These are phyloP conservation scores for Diarsia brunnea DNA, from an alignment of 2,888 invertebrate species.

Conservation along the genomic window DNA sequence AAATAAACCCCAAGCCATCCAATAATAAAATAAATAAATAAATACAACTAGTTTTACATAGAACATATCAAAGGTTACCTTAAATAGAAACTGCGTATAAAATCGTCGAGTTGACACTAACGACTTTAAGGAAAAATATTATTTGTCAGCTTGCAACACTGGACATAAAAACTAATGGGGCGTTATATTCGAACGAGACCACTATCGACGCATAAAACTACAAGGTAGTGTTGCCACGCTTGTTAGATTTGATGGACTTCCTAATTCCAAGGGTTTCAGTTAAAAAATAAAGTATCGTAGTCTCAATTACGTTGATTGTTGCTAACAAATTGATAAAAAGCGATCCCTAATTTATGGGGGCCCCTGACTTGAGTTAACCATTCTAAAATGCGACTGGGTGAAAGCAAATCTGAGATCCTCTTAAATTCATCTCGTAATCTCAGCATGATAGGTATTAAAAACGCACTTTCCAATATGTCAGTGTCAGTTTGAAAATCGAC, in stretches of 20 bases:
- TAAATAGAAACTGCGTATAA: slow-evolving; percentile 70
- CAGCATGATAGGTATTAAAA: background rate
- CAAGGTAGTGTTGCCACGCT: slow-evolving; percentile 38
- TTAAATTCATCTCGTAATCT: background rate
- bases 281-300: background rate
- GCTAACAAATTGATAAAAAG: background rate
- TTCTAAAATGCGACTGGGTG: no score
- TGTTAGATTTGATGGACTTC: background rate
- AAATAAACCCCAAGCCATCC: slow-evolving; percentile 38
- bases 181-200: slow-evolving; percentile 76
- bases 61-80: slow-evolving; percentile 60
- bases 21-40: no score
- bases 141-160: slow-evolving; percentile 74
- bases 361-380: no score
- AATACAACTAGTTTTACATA: slow-evolving; percentile 43
- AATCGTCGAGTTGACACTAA: slow-evolving; percentile 68
- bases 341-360: no score
- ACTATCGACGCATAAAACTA: slow-evolving; percentile 77
- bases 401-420: no score
- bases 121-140: slow-evolving; percentile 67
- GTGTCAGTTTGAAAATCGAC: no score
- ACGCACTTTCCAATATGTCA: no score
- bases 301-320: background rate
- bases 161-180: slow-evolving; percentile 82
- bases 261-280: background rate